These are phyloP conservation scores for Gallinago media DNA, from an alignment of 2,113 vertebrate species.

Conservation along the genomic window DNA sequence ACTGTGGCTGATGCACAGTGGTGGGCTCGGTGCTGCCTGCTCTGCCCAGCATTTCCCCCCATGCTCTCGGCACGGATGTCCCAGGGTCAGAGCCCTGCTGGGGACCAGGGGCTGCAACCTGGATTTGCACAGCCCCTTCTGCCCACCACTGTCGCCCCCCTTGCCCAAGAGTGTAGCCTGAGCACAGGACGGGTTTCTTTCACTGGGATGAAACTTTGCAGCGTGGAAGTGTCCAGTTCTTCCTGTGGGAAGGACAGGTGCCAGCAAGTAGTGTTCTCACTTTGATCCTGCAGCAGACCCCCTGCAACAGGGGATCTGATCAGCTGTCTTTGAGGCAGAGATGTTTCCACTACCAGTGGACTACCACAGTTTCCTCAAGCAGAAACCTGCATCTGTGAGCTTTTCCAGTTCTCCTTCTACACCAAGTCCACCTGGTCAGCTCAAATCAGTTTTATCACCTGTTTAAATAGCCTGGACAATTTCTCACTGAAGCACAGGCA, in stretches of 20 bases:
- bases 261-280: not conserved
- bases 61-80: not conserved
- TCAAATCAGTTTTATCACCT: not conserved
- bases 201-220: not conserved
- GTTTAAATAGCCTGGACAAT: not conserved
- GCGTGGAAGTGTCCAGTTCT: not conserved
- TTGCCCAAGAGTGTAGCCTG: accelerated
- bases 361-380: not conserved
- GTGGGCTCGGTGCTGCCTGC: not conserved
- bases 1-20: not conserved
- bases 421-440: not conserved
- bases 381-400: not conserved
- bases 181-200: not conserved
- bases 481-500: not conserved
- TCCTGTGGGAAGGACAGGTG: not conserved
- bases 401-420: not conserved
- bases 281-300: not conserved
- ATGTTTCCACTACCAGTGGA: not conserved
- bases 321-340: not conserved
- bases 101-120: accelerated
- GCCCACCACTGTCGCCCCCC: not conserved
- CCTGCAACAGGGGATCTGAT: not conserved
- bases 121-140: not conserved
- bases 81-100: not conserved
- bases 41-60: not conserved